Conservation (phyloP, 1,140 invertebrate species). For the Aculops lycopersici region DNA sequence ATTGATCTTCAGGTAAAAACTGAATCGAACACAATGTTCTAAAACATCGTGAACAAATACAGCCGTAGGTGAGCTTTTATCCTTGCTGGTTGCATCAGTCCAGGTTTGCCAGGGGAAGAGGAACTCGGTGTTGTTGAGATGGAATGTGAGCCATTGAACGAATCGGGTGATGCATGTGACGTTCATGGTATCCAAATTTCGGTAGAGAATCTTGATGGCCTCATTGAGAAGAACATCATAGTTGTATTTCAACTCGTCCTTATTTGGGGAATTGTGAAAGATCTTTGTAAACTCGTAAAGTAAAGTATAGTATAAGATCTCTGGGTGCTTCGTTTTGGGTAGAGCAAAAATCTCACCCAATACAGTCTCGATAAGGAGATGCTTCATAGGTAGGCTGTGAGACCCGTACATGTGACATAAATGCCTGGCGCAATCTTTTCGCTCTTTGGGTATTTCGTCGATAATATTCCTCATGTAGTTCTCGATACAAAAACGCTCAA, state of each 20-base stretch:
- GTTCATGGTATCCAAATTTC: constrained; percentile 85
- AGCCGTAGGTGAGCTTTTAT: constrained; percentile 63
- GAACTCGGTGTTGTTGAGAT: constrained; percentile 82
- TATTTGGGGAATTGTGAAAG: no score
- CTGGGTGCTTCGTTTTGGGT: constrained; percentile 43
- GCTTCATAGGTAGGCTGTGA: background rate
- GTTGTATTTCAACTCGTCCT: no score
- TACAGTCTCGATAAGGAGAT: constrained; percentile 29
- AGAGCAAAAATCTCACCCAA: constrained; percentile 76
- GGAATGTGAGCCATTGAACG: constrained; percentile 88
- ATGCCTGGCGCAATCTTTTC: background rate
- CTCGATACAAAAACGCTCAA: constrained; percentile 87
- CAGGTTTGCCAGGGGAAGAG: constrained; percentile 98
- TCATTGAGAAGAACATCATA: constrained; percentile 25
- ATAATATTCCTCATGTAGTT: constrained; percentile 91
- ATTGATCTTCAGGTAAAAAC: constrained; percentile 65
- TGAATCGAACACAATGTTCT: constrained; percentile 55
- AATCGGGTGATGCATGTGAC: constrained; percentile 78
- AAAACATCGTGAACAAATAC: constrained; percentile 80
- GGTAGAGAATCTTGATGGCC: constrained; percentile 81
- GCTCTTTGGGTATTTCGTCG: constrained; percentile 29
- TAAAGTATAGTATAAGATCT: constrained; percentile 76
- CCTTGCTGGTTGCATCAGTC: constrained; percentile 46
- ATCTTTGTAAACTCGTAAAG: constrained; percentile 88
- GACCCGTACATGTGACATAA: background rate